Percentiles rank a stretch among this genome's conserved stretches.
Conservation (phyloP, 2,888 invertebrate genomes). For the Listrodromus nycthemerus region DNA sequence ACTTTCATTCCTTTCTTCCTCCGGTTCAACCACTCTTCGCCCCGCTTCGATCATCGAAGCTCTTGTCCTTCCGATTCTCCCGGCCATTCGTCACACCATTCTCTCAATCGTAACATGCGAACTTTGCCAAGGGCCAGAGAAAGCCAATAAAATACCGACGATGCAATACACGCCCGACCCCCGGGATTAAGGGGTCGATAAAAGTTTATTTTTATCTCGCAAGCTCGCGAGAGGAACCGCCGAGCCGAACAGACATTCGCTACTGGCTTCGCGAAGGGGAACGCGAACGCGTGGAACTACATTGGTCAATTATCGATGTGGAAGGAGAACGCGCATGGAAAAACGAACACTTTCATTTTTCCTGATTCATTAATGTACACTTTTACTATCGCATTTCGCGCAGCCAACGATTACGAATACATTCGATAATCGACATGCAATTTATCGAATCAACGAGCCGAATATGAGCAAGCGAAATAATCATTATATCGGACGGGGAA, state of each 20-base stretch:
- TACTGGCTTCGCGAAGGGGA: constrained; percentile 38
- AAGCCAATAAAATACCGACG: constrained; percentile 47
- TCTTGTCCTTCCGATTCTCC: constrained; percentile 4
- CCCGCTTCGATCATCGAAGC: background rate
- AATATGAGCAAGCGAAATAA: background rate
- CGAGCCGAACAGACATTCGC: constrained; percentile 25
- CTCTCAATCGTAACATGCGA: constrained; percentile 45
- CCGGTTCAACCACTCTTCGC: constrained; percentile 1
- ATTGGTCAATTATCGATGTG: background rate
- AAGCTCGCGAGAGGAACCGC: constrained; percentile 14
- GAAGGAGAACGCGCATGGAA: background rate
- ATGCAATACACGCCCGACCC: constrained; percentile 38
- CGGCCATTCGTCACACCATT: constrained; percentile 5
- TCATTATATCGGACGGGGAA: background rate
- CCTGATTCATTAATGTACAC: too few species aligned
- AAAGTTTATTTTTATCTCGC: constrained; percentile 50
- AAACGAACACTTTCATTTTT: background rate
- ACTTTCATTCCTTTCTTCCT: constrained; percentile 47
- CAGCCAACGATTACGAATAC: background rate
- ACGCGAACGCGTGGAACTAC: background rate
- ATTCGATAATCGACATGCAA: background rate
- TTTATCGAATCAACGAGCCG: background rate
- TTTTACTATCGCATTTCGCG: too few species aligned
- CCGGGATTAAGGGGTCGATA: constrained; percentile 51
- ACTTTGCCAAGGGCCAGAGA: constrained; percentile 38